These are phyloP conservation scores for Hypomecis punctinalis DNA, from an alignment of 2,888 invertebrate genomes.

Conservation along the genomic window DNA sequence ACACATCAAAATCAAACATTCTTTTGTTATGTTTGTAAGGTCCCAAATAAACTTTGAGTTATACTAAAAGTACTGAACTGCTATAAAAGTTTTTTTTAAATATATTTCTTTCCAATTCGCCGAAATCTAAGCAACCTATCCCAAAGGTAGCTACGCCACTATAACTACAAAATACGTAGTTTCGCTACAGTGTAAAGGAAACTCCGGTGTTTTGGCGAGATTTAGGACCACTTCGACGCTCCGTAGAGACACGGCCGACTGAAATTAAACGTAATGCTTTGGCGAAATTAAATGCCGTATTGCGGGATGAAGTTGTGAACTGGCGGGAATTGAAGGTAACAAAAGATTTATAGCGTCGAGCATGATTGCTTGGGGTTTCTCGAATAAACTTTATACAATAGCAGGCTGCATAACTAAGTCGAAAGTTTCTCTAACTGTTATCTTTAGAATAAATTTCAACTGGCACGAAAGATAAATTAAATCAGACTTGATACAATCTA, in stretches of 20 bases:
- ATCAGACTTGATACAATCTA: neutral
- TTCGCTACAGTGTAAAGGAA: slow-evolving; percentile 33
- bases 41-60: no score
- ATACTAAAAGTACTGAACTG: no score
- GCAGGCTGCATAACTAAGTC: slow-evolving; percentile 9
- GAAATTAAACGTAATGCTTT: slow-evolving; percentile 40
- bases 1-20: no score
- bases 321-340: slow-evolving; percentile 30
- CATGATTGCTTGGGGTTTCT: slow-evolving; percentile 24
- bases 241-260: slow-evolving; percentile 35
- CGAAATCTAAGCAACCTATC: neutral
- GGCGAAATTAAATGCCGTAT: slow-evolving; percentile 38
- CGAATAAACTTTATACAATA: slow-evolving; percentile 13
- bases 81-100: no score
- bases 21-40: no score
- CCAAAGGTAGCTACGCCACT: neutral
- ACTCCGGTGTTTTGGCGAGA: slow-evolving; percentile 36
- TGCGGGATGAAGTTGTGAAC: slow-evolving; percentile 33
- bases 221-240: slow-evolving; percentile 39
- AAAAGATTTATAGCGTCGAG: slow-evolving; percentile 32
- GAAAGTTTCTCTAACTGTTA: slow-evolving; percentile 12
- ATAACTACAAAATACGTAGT: slow-evolving; percentile 18
- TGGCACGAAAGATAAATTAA: slow-evolving; percentile 9
- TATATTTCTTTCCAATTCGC: no score
- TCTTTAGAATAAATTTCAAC: slow-evolving; percentile 17